Conservation (phyloP, 35 echinoderm and acorn worm genomes). For the Patiria miniata region DNA sequence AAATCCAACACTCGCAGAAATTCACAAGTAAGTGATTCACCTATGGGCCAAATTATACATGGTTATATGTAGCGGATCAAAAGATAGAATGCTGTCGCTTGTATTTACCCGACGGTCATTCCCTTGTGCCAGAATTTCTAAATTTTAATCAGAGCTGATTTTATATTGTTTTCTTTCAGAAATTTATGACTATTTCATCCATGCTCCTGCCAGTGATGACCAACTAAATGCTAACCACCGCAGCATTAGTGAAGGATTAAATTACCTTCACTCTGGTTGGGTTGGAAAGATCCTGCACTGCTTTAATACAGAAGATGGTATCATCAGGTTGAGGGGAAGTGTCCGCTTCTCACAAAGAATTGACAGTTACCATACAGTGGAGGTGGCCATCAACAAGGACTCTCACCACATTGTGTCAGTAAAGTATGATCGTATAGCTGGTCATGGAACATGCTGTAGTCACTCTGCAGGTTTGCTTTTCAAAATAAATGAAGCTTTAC, state of each 20-base stretch:
- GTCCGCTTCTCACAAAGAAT: slow-evolving; percentile 52
- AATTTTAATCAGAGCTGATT: too few species aligned
- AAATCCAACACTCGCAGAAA: too few species aligned
- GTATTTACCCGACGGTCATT: too few species aligned
- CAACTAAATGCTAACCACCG: slow-evolving; percentile 34
- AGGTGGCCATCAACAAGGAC: slow-evolving; percentile 34
- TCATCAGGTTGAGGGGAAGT: slow-evolving; percentile 21
- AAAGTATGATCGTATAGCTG: slow-evolving; percentile 35
- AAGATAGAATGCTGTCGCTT: too few species aligned
- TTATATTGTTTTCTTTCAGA: too few species aligned
- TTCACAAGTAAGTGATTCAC: too few species aligned
- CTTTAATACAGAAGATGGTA: slow-evolving; percentile 14
- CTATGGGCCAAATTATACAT: too few species aligned
- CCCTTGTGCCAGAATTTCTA: too few species aligned
- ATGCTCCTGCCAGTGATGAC: slow-evolving; percentile 34
- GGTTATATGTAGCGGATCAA: too few species aligned
- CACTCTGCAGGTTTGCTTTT: neutral
- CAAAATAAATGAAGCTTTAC: neutral
- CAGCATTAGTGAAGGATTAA: slow-evolving; percentile 49
- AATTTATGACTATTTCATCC: neutral
- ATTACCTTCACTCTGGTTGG: slow-evolving; percentile 58
- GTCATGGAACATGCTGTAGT: neutral
- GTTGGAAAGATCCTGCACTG: slow-evolving; percentile 28
- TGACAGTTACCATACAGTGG: slow-evolving; percentile 36
- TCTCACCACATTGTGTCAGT: slow-evolving; percentile 1